Evolutionary conservation across 2,113 vertebrate genomes (phyloP).

Genomic region (pig (Sus scrofa)): DNA sequence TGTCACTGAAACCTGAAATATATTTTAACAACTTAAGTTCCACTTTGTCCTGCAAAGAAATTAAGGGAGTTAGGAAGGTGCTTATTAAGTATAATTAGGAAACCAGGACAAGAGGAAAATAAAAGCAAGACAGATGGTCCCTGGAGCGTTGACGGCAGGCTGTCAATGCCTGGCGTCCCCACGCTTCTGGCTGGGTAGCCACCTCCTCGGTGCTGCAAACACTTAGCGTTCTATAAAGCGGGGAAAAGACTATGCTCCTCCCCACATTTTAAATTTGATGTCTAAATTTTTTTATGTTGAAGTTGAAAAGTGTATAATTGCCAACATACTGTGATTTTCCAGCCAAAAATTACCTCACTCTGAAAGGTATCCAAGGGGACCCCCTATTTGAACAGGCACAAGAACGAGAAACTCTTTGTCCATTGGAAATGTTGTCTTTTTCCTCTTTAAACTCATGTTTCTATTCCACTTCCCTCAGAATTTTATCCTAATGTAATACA

Average conservation of each 20-base stretch:
- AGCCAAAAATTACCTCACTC: background rate
- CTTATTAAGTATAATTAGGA: background rate
- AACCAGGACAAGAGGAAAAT: background rate
- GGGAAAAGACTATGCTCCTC: background rate
- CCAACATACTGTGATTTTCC: background rate
- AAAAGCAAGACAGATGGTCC: background rate
- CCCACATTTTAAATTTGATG: background rate
- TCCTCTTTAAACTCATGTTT: background rate
- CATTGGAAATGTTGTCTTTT: background rate
- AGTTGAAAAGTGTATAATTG: background rate
- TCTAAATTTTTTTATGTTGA: background rate
- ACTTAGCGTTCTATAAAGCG: fast-evolving
- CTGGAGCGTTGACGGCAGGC: no score
- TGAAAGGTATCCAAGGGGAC: background rate
- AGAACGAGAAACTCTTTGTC: background rate
- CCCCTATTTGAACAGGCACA: background rate
- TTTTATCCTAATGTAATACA: background rate
- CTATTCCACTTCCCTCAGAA: background rate
- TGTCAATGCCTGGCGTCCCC: no score
- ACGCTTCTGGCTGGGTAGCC: no score
- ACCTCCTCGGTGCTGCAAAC: no score
- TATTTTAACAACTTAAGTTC: background rate
- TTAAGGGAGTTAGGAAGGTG: background rate
- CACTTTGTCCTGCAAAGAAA: background rate
- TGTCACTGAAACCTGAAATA: background rate